Conservation (phyloP, 2,797 vertebrate species). For the Hypotaenidia philippensis region DNA sequence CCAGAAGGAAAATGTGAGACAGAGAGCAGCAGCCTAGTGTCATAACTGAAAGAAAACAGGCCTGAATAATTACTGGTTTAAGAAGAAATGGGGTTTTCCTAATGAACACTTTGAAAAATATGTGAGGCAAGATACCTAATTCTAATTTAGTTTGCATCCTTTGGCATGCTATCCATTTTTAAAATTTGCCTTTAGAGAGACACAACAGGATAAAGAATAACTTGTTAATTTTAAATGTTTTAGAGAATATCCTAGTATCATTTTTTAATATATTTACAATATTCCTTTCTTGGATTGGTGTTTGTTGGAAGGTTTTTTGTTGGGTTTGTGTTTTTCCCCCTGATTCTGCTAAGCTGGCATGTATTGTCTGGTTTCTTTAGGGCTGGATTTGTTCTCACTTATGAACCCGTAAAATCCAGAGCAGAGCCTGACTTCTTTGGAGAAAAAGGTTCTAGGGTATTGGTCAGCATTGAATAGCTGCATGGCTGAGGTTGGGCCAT, state of each 20-base stretch:
- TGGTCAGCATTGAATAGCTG: neutral
- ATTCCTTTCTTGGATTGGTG: neutral
- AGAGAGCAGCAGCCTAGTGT: neutral
- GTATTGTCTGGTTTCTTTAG: neutral
- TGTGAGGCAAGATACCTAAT: rapidly evolving
- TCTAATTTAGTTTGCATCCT: neutral
- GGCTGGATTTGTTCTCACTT: neutral
- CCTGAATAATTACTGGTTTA: neutral
- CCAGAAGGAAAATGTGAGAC: neutral
- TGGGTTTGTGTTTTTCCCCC: no score
- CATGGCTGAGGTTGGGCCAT: neutral
- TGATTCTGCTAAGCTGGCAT: neutral
- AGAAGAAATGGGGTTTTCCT: neutral
- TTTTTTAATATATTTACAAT: neutral
- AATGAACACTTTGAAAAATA: neutral
- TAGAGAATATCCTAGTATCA: rapidly evolving
- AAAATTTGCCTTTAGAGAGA: neutral
- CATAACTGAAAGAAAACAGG: neutral
- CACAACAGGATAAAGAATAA: neutral
- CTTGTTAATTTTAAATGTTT: neutral
- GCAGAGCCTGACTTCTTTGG: neutral
- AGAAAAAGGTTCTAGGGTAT: neutral
- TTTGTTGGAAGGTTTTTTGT: no score
- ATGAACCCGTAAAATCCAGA: neutral
- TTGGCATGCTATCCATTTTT: rapidly evolving